Percentiles rank a stretch among this genome's conserved stretches.
These are phyloP conservation scores for Drosophila obscura DNA, from an alignment of 1,140 invertebrate species.

Conservation along the genomic window DNA sequence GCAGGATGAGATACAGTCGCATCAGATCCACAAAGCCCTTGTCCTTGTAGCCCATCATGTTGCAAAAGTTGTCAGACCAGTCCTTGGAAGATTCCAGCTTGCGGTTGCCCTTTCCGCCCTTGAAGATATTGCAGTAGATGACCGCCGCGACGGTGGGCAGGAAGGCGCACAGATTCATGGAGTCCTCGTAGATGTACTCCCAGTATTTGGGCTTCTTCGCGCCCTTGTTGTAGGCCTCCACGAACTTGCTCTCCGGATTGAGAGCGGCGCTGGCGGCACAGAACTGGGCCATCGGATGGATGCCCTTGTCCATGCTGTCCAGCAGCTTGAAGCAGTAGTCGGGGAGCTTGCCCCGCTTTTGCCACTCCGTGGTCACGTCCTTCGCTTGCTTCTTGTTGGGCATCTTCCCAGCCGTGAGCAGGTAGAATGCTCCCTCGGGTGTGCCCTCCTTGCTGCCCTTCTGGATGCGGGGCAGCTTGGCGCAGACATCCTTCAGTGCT, in stretches of 20 bases:
- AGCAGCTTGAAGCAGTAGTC: constrained; percentile 96
- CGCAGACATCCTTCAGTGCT: constrained; percentile 96
- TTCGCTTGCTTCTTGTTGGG: constrained; percentile 92
- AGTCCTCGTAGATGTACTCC: constrained; percentile 95
- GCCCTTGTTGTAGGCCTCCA: constrained; percentile 91
- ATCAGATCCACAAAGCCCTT: constrained; percentile 94
- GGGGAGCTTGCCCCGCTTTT: constrained; percentile 89
- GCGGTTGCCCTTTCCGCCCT: constrained; percentile 91
- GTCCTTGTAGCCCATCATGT: constrained; percentile 95
- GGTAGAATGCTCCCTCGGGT: constrained; percentile 97
- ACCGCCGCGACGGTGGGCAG: constrained; percentile 95
- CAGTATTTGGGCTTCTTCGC: constrained; percentile 54
- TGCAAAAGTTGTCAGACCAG: constrained; percentile 96
- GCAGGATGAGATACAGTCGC: constrained; percentile 96
- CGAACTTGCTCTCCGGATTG: constrained; percentile 96
- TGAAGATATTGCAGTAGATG: constrained; percentile 95
- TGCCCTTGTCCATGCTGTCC: constrained; percentile 94
- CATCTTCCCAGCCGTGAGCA: constrained; percentile 94
- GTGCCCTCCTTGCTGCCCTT: constrained; percentile 94
- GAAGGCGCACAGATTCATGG: constrained; percentile 97
- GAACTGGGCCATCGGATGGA: constrained; percentile 98
- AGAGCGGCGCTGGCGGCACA: constrained; percentile 94
- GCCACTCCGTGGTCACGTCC: constrained; percentile 94
- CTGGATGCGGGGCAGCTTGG: constrained; percentile 93
- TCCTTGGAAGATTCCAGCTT: constrained; percentile 94